Conservation (phyloP, 1,140 invertebrate genomes). For the Anastrepha ludens region DNA sequence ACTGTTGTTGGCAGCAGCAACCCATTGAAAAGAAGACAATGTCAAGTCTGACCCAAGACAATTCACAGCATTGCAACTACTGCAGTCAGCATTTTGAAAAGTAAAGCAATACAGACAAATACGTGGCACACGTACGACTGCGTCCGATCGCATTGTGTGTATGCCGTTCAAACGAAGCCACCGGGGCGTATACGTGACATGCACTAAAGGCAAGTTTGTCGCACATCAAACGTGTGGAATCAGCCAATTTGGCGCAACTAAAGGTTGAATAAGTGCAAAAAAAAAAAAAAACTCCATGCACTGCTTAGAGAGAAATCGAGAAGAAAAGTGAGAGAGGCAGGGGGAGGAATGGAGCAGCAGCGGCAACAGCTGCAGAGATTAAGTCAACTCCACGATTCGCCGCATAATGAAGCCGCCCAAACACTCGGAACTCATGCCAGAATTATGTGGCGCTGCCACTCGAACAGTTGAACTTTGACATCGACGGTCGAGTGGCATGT, state of each 20-base stretch:
- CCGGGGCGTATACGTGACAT: slow-evolving; percentile 43
- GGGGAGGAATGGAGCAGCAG: not conserved
- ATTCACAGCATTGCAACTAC: slow-evolving; percentile 11
- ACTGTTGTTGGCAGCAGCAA: not conserved
- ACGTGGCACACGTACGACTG: not conserved
- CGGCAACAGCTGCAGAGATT: not conserved
- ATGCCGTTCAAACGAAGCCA: not conserved
- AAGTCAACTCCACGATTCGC: not conserved
- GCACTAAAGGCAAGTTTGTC: slow-evolving; percentile 41
- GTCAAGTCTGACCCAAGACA: slow-evolving; percentile 3
- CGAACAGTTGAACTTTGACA: slow-evolving; percentile 43
- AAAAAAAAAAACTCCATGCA: not conserved
- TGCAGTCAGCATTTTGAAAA: not conserved
- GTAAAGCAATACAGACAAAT: not conserved
- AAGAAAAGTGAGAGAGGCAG: no score
- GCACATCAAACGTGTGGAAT: slow-evolving; percentile 51
- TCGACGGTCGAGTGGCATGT: not conserved
- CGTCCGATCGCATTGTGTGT: not conserved
- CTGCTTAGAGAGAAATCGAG: no score
- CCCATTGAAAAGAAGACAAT: not conserved
- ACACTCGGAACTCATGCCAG: not conserved
- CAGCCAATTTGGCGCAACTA: slow-evolving; percentile 24
- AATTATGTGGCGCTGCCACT: not conserved
- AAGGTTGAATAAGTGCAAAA: slow-evolving; percentile 4
- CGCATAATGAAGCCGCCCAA: not conserved